Conservation (phyloP, 2,113 vertebrate genomes). For the Erpornis zantholeuca region DNA sequence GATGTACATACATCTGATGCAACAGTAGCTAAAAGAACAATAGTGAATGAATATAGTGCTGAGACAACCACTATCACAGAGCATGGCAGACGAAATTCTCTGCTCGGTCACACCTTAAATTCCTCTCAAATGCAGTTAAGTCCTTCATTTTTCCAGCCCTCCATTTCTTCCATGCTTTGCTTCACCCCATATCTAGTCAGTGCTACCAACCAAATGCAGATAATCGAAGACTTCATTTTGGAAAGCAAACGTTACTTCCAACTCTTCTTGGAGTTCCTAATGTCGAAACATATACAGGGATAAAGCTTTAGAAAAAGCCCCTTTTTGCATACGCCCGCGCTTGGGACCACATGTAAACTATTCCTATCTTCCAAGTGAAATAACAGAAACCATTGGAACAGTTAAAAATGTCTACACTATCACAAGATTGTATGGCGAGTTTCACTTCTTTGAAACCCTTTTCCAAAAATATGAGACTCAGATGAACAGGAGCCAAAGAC, state of each 20-base stretch:
- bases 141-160: not conserved
- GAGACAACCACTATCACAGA: not conserved
- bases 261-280: not conserved
- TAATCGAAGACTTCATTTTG: not conserved
- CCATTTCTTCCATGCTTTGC: not conserved
- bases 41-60: not conserved
- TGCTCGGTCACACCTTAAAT: not conserved
- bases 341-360: not conserved
- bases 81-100: not conserved
- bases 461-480: not conserved
- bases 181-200: not conserved
- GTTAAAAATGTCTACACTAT: not conserved
- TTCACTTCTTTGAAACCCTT: not conserved
- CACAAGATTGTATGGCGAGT: not conserved
- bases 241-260: not conserved
- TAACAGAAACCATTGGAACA: not conserved
- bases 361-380: not conserved
- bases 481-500: not conserved
- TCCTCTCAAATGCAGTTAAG: not conserved
- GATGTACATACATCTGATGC: not conserved
- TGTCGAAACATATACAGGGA: not conserved
- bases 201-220: not conserved
- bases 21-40: not conserved
- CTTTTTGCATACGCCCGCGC: not conserved
- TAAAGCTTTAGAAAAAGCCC: not conserved